Evolutionary conservation across 2,888 invertebrate species (phyloP), one percentile per base, ranked within the genome.

Genomic region (Marasmarcha lunaedactyla): DNA sequence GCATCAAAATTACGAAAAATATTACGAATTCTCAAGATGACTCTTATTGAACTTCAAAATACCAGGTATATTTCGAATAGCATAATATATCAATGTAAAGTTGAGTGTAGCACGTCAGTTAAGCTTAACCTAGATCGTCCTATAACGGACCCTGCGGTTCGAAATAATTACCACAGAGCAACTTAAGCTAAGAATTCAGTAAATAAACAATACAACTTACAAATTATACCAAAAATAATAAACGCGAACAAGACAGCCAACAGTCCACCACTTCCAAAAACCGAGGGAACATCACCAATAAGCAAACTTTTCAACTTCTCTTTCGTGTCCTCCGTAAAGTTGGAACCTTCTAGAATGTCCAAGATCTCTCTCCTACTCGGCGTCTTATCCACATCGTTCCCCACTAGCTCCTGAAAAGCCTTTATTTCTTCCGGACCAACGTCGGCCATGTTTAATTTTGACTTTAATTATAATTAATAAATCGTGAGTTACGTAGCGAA

Each of bases 301-400:
- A 90, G 54, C 57, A 85, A 74, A 1, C 71, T 71, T 40, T 73
- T 81, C 13, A 91, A 51, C 39, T 72, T 83, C n/a, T 86, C 86
- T 46, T 85, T 88, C 38, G 89, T 86, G 14, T 88, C 87, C 3
- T 90, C 90, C 37, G 84, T 70, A 1, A 91, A 55, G 1, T 85
- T 87, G 51, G 88, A 77, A 0, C 74, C 60, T 13, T 90, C 85
- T 14, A 90, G 63, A 60, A 88, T 64, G 34, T 85, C 81, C 44
- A 89, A 54, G 1, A 90, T 55, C 33, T 88, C 83, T 14, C 88
- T 86, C 1, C 83, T 57, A 1, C 85, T 78, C 0, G 89, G 88
- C 20, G 59, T 46, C 14, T 62, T 46, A 1, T 51, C 49, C 42
- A 87, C 69, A 41, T 74, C 62, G n/a, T 63, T 61, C 36, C 69